A percentile compares a stretch with the other conserved stretches of the same genome.
phyloP scores from a whole-genome alignment of 2,113 vertebrate species.

The Perca flavescens region DNA sequence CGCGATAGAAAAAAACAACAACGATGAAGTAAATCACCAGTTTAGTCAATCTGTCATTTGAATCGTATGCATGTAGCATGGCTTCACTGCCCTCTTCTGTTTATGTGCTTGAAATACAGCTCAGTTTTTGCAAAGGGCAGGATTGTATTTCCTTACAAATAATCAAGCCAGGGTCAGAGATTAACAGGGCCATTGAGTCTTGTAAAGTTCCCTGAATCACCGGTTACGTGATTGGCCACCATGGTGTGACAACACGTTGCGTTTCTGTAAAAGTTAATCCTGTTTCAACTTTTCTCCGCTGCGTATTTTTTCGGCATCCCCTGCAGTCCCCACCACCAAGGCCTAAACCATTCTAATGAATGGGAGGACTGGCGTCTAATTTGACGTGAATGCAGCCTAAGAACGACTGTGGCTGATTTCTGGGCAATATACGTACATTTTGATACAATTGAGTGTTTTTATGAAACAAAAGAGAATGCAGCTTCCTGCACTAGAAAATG shows the following conservation, averaged over 20 bases:
- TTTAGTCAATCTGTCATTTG: background rate
- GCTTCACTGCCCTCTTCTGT: conserved; percentile 57
- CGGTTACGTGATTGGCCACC: too few species aligned
- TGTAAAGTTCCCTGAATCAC: background rate
- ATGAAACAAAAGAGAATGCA: background rate
- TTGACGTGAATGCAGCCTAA: too few species aligned
- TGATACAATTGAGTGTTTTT: background rate
- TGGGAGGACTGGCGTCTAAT: too few species aligned
- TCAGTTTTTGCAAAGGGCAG: background rate
- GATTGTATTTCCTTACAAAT: background rate
- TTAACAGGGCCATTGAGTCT: background rate
- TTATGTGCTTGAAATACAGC: background rate
- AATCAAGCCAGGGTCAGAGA: background rate
- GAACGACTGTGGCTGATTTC: background rate
- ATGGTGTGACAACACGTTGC: too few species aligned
- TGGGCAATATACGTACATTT: background rate
- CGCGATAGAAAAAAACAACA: background rate
- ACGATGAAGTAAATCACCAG: too few species aligned
- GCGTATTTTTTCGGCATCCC: too few species aligned
- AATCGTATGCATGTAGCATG: background rate
- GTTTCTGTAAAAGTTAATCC: too few species aligned
- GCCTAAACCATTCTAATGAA: too few species aligned
- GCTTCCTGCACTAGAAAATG: background rate
- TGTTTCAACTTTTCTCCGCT: too few species aligned
- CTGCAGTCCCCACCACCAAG: too few species aligned